A percentile compares a stretch with the other conserved stretches of the same genome.
Evolutionary conservation across 2,797 vertebrate species (phyloP).

Genomic region (Xyrichtys novacula): DNA sequence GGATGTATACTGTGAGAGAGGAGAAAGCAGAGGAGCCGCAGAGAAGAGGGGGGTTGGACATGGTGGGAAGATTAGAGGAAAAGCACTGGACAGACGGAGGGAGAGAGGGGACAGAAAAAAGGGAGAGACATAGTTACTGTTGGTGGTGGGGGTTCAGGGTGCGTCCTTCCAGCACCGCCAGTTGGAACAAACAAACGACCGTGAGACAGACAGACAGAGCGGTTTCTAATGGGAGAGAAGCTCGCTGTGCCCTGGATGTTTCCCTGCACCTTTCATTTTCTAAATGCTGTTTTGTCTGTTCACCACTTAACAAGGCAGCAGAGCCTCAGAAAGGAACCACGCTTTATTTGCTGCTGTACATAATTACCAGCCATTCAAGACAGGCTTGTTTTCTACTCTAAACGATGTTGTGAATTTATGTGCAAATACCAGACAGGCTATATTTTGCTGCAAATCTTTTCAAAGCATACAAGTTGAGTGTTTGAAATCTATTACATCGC

Average conservation of each 20-base stretch:
- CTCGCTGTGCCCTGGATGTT: conserved; percentile 77
- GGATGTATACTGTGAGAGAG: conserved; percentile 42
- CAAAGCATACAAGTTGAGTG: conserved; percentile 27
- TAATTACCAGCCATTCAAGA: conserved; percentile 82
- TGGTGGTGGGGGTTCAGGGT: conserved; percentile 66
- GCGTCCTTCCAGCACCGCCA: conserved; percentile 67
- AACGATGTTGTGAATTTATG: conserved; percentile 78
- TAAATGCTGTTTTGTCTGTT: conserved; percentile 85
- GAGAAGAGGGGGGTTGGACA: conserved; percentile 36
- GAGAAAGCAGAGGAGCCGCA: conserved; percentile 49
- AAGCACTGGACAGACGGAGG: conserved; percentile 53
- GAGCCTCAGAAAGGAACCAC: conserved; percentile 75
- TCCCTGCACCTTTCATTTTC: conserved; percentile 82
- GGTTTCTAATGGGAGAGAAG: conserved; percentile 77
- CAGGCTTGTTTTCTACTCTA: conserved; percentile 76
- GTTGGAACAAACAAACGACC: conserved; percentile 70
- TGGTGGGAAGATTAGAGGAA: conserved; percentile 74
- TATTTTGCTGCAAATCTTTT: conserved; percentile 65
- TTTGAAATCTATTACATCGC: conserved; percentile 50
- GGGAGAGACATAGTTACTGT: conserved; percentile 56
- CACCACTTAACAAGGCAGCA: conserved; percentile 83
- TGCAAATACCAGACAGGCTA: conserved; percentile 72
- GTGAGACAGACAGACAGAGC: conserved; percentile 68
- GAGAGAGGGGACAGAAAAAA: conserved; percentile 53
- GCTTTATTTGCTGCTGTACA: conserved; percentile 81